Percentiles rank a stretch among this genome's conserved stretches.
These are phyloP conservation scores for Aurelia sp. DNA, from an alignment of 30 jellyfish, hydroid and myxozoan genomes.

Conservation along the genomic window DNA sequence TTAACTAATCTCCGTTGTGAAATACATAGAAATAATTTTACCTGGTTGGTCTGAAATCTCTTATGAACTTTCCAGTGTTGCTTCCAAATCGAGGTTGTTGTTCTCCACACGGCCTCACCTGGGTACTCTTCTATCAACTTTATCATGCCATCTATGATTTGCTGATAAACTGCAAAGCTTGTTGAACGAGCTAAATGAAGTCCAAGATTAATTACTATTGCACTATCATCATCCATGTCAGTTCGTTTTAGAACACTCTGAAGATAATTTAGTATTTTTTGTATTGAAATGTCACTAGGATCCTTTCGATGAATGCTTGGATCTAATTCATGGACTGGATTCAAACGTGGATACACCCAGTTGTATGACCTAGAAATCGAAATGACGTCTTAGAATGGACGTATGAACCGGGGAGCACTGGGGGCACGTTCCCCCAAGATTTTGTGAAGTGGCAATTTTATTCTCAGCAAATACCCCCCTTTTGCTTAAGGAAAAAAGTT, in stretches of 20 bases:
- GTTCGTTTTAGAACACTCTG: slow-evolving; percentile 22
- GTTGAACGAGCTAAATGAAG: slow-evolving; percentile 90
- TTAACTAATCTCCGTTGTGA: background rate
- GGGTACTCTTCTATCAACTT: slow-evolving; percentile 30
- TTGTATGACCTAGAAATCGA: slow-evolving; percentile 71
- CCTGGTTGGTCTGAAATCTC: slow-evolving; percentile 96
- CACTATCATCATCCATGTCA: slow-evolving; percentile 70
- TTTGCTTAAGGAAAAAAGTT: too few relatives aligned
- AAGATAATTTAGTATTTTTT: slow-evolving; percentile 48
- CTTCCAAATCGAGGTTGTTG: slow-evolving; percentile 86
- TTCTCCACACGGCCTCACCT: slow-evolving; percentile 84
- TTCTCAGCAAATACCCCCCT: too few relatives aligned
- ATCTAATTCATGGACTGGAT: slow-evolving; percentile 76
- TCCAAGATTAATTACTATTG: slow-evolving; percentile 77
- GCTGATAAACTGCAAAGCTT: slow-evolving; percentile 69
- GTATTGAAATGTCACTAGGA: slow-evolving; percentile 67
- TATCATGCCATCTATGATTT: slow-evolving; percentile 52
- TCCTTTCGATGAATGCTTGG: slow-evolving; percentile 79
- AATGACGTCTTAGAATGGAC: too few relatives aligned
- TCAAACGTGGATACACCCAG: slow-evolving; percentile 92
- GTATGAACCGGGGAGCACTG: too few relatives aligned
- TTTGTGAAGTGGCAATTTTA: too few relatives aligned
- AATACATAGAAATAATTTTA: background rate
- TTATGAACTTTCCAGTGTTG: slow-evolving; percentile 78
- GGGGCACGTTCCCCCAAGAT: too few relatives aligned